phyloP scores from a whole-genome alignment of 2,797 vertebrate genomes.

The Graptemys geographica region DNA sequence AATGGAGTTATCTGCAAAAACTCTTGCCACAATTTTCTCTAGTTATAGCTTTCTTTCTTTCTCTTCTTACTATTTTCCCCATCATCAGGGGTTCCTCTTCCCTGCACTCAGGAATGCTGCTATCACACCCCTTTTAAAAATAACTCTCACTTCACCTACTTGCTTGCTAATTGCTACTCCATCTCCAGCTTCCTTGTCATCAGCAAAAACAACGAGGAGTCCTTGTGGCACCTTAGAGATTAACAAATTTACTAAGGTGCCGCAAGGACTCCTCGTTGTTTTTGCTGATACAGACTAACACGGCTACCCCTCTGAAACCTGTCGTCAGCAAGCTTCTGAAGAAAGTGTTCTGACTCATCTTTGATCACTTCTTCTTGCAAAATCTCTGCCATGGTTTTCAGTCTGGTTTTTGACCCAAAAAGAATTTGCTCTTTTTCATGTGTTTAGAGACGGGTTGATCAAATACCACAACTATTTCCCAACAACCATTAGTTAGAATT shows the following conservation, averaged over 20 bases:
- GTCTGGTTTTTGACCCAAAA: not conserved
- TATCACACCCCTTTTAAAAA: not conserved
- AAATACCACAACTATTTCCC: constrained; percentile 5
- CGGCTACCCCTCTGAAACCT: not conserved
- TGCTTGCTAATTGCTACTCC: not conserved
- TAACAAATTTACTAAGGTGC: too few species aligned
- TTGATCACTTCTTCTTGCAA: constrained; percentile 11
- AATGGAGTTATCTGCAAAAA: not conserved
- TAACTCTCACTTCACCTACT: not conserved
- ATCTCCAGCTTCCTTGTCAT: not conserved
- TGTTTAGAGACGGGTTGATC: constrained; percentile 44
- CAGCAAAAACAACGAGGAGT: not conserved
- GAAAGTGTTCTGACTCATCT: not conserved
- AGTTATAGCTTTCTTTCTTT: not conserved
- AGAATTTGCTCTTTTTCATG: not conserved
- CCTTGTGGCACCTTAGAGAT: too few species aligned
- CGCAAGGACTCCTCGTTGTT: too few species aligned
- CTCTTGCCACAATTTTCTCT: constrained; percentile 30
- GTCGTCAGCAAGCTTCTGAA: constrained; percentile 40
- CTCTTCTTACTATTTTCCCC: not conserved
- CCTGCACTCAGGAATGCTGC: constrained; percentile 25
- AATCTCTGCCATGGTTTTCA: not conserved
- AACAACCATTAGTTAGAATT: not conserved
- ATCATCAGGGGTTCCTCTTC: not conserved
- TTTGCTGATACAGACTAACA: too few species aligned